Evolutionary conservation across 2,797 vertebrate species (phyloP).

Genomic region (Chelonia mydas): DNA sequence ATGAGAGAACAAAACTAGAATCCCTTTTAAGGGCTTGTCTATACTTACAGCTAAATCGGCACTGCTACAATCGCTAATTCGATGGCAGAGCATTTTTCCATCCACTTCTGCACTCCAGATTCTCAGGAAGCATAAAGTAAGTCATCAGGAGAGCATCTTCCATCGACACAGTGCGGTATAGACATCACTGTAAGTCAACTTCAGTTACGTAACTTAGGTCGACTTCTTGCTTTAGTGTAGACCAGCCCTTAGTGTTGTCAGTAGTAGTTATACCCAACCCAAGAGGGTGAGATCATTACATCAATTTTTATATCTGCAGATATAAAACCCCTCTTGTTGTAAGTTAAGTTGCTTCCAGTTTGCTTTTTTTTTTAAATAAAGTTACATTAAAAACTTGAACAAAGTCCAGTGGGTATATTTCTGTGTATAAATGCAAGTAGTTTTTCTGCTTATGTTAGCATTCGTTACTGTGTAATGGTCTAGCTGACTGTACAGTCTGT

Average conservation of each 20-base stretch:
- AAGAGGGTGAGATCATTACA: background rate
- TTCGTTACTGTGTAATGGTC: background rate
- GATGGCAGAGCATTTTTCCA: no score
- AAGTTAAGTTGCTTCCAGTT: background rate
- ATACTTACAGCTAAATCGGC: no score
- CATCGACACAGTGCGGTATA: no score
- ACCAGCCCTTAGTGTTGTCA: background rate
- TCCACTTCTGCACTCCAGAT: no score
- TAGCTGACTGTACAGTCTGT: background rate
- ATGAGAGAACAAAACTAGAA: background rate
- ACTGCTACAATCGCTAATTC: no score
- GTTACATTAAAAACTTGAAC: background rate
- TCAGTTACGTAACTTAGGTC: no score
- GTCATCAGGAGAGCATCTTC: no score
- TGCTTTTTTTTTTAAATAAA: background rate
- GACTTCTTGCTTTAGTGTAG: no score
- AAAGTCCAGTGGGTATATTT: background rate
- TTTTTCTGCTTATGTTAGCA: background rate
- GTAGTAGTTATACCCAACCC: background rate
- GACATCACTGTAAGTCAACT: no score
- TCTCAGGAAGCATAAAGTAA: no score
- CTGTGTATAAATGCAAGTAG: fast-evolving
- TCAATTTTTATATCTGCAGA: background rate
- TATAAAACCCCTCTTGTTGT: background rate
- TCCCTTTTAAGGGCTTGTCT: no score